Evolutionary conservation across 2,113 vertebrate genomes (phyloP).

Genomic region (Antidorcas marsupialis): DNA sequence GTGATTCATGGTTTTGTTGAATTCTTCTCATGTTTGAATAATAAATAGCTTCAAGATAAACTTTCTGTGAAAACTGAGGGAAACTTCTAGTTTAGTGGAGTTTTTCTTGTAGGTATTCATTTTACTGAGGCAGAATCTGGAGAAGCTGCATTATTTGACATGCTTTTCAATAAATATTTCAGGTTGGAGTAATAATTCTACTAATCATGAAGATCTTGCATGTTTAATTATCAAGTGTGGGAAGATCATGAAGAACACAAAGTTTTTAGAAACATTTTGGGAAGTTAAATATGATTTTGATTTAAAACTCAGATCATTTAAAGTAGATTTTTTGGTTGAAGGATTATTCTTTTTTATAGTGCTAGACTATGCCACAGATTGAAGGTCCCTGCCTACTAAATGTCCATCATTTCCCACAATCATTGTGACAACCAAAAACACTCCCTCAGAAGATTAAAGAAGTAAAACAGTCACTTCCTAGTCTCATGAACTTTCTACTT

Average conservation of each 20-base stretch:
- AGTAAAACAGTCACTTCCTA: neutral
- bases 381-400: neutral
- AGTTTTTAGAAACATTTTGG: neutral
- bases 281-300: neutral
- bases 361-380: neutral
- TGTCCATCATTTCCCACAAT: neutral
- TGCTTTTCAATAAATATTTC: neutral
- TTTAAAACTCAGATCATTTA: neutral
- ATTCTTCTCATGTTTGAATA: slow-evolving; percentile 76
- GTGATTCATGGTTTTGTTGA: slow-evolving; percentile 74
- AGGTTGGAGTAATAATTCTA: neutral
- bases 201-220: neutral
- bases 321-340: neutral
- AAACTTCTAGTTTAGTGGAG: neutral
- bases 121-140: too few species aligned
- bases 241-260: neutral
- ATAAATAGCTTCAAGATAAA: slow-evolving; percentile 70
- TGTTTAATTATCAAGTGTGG: neutral
- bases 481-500: neutral
- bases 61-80: neutral
- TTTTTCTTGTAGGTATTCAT: neutral
- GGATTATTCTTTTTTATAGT: neutral
- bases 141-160: rapidly evolving
- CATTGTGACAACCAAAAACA: neutral
- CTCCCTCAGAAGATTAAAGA: neutral